Conservation (phyloP, 1,140 invertebrate genomes). For the Drosophila melanica region DNA sequence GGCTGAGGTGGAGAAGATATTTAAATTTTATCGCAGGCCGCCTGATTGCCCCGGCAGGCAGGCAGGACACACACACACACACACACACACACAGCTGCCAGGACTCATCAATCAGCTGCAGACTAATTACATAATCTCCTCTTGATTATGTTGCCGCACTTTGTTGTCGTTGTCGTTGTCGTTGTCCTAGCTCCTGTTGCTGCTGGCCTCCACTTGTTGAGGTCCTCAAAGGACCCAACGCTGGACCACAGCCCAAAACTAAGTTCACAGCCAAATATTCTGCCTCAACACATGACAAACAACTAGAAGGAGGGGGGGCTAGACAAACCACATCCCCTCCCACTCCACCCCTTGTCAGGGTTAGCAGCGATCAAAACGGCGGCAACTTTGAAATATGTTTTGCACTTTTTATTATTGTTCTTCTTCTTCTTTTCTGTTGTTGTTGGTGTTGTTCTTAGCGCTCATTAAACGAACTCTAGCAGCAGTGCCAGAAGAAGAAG, state of each 20-base stretch:
- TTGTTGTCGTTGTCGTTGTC: constrained; percentile 21
- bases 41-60: constrained; percentile 61
- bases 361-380: constrained; percentile 27
- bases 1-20: constrained; percentile 50
- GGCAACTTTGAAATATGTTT: constrained; percentile 38
- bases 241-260: background rate
- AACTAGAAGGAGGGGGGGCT: background rate
- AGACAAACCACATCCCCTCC: background rate
- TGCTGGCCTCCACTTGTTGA: constrained; percentile 29
- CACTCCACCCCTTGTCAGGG: too few relatives aligned
- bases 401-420: constrained; percentile 29
- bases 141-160: constrained; percentile 77
- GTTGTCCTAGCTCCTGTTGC: constrained; percentile 3
- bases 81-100: too few relatives aligned
- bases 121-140: constrained; percentile 84
- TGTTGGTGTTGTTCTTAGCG: constrained; percentile 33
- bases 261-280: constrained; percentile 3
- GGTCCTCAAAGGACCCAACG: background rate
- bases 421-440: background rate
- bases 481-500: constrained; percentile 8
- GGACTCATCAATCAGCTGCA: constrained; percentile 84
- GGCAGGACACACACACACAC: constrained; percentile 1
- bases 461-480: constrained; percentile 46
- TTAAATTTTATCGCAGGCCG: constrained; percentile 78
- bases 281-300: constrained; percentile 14